Base-by-base conservation (phyloP, 2,797 vertebrate species). In the Poeciliopsis paucimaculata region DNA sequence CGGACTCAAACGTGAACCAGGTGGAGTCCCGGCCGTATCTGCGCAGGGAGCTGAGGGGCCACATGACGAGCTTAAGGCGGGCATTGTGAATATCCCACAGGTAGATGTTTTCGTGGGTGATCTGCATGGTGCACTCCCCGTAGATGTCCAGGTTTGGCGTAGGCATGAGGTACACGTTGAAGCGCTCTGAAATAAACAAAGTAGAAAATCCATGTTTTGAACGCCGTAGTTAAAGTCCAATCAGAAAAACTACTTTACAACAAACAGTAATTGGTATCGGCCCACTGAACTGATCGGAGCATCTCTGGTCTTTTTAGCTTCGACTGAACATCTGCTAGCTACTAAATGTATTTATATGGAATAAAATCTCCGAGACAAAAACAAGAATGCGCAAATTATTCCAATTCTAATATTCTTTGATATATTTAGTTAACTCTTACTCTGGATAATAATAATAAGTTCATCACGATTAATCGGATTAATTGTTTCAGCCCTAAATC, bases 71-170 rank as follows among this genome's bases (percentile, higher is more conserved):
- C 88, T 98, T 99, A 90, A 99, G 97, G 90, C 98, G 97, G 87
- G 98, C 97, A 62, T 99, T 99, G 95, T 99, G 98, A 85, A 99
- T 97, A 90, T 99, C 98, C 98, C 98, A 99, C 89, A 99, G 97
- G 95, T 99, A 98, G 93, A 99, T 99, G 95, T 99, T 99, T 94
- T 99, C 98, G 51, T 99, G 98, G 16, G 98, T 99, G 93, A 99
- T 99, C 95, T 99, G 98, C 98, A 99, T 99, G 86, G 98, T 99
- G 95, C 98, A 99, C 95, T 99, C 98, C 26, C 98, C 98, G 28
- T 99, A 99, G 94, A 99, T 99, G 94, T 99, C 98, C 96, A 99
- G 95, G 95, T 99, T 99, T 18, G 98, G 98, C 13, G 98, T 99
- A 84, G 98, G 98, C 98, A 99, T 99, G 77, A 99, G 96, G 90